These are phyloP conservation scores for Erethizon dorsatum DNA, from an alignment of 2,797 vertebrate genomes.

Conservation along the genomic window DNA sequence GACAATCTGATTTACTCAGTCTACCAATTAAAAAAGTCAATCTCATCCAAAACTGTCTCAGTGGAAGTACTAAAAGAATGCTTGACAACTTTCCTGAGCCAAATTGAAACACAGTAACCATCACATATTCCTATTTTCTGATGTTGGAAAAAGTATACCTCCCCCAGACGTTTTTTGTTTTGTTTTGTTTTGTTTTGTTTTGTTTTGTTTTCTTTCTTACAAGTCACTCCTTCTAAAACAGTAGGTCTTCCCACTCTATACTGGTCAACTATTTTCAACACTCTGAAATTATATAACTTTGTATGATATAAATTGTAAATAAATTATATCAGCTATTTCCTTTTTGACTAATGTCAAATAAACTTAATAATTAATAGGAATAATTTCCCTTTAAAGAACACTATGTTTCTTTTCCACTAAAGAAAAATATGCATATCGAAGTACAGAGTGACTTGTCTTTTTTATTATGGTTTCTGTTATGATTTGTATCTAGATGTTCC, in stretches of 20 bases:
- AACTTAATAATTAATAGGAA: neutral
- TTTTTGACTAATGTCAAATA: conserved; percentile 1
- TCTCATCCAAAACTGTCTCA: neutral
- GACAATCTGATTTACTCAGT: neutral
- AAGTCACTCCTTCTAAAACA: neutral
- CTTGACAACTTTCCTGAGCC: neutral
- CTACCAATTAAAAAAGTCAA: neutral
- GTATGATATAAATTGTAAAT: neutral
- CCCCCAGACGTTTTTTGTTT: neutral
- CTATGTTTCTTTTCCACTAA: neutral
- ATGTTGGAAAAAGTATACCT: neutral
- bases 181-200: no score
- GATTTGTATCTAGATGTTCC: neutral
- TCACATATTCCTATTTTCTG: neutral
- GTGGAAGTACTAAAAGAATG: neutral
- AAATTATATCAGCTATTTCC: neutral
- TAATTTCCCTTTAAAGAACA: neutral
- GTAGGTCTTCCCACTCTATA: neutral
- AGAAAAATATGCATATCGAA: neutral
- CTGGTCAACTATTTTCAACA: neutral
- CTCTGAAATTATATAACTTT: neutral
- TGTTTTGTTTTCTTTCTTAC: neutral
- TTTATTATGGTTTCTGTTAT: neutral
- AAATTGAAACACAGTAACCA: neutral
- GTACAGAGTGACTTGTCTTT: neutral